phyloP scores from a whole-genome alignment of 2,888 invertebrate species.

The Phyllotreta striolata region DNA sequence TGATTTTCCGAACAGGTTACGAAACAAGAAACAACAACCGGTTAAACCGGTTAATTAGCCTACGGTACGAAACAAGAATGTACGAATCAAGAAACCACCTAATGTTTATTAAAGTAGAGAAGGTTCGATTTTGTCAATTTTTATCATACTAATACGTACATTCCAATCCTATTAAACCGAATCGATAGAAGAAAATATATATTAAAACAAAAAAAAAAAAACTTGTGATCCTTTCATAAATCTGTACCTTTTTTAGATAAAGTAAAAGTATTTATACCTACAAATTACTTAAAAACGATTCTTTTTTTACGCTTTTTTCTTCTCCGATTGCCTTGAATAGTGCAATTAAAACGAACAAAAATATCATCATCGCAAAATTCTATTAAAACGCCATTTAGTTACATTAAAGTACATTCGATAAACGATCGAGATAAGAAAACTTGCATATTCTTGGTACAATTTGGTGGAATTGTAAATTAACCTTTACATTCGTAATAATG shows the following conservation, averaged over 20 bases:
- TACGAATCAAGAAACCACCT: slow-evolving; percentile 18
- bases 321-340: too few species aligned
- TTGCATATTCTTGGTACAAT: neutral
- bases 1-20: too few species aligned
- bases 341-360: too few species aligned
- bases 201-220: too few species aligned
- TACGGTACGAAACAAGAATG: too few species aligned
- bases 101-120: slow-evolving; percentile 13
- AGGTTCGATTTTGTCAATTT: slow-evolving; percentile 36
- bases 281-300: neutral
- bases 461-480: slow-evolving; percentile 10
- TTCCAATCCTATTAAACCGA: slow-evolving; percentile 40
- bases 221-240: slow-evolving; percentile 47
- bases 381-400: too few species aligned
- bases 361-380: too few species aligned
- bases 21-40: too few species aligned
- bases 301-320: too few species aligned
- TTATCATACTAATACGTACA: slow-evolving; percentile 36
- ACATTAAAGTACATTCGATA: too few species aligned
- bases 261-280: neutral
- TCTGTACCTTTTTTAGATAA: slow-evolving; percentile 29
- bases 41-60: too few species aligned
- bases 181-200: slow-evolving; percentile 29
- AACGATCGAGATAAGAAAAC: neutral
- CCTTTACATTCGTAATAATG: slow-evolving; percentile 16